Evolutionary conservation across 1,140 invertebrate species (phyloP).

Genomic region (Aphidius gifuensis): DNA sequence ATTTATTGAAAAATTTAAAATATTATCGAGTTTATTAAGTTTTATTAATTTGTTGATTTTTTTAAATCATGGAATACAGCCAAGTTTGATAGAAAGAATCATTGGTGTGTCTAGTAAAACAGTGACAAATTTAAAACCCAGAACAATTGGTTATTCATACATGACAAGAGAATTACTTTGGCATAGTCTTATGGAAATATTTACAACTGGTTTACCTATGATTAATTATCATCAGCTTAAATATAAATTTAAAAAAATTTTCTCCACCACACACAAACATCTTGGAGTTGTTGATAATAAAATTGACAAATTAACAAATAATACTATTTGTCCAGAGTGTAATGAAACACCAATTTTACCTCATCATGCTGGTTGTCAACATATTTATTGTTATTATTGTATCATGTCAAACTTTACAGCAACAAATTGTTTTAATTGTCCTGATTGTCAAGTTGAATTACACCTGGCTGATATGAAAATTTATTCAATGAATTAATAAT

Average conservation of each 20-base stretch:
- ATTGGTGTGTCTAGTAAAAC: constrained; percentile 41
- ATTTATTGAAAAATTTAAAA: constrained; percentile 34
- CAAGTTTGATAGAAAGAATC: constrained; percentile 40
- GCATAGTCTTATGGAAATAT: constrained; percentile 49
- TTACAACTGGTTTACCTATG: constrained; percentile 46
- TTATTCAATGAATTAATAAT: constrained; percentile 17
- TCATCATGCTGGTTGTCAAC: constrained; percentile 45
- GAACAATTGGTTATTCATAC: constrained; percentile 52
- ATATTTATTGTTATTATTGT: constrained; percentile 53
- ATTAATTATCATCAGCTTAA: constrained; percentile 43
- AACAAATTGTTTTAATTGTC: constrained; percentile 39
- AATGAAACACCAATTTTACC: constrained; percentile 45
- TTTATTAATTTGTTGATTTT: constrained; percentile 47
- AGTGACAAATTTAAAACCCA: constrained; percentile 33
- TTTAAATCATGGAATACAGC: constrained; percentile 44
- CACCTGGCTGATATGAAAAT: constrained; percentile 31
- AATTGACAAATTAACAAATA: constrained; percentile 31
- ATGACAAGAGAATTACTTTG: constrained; percentile 53
- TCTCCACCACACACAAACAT: not conserved
- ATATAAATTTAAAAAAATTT: too few species aligned
- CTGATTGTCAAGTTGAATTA: constrained; percentile 35
- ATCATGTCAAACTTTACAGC: constrained; percentile 45
- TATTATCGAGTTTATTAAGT: constrained; percentile 35
- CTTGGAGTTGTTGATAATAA: not conserved
- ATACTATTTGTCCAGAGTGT: constrained; percentile 45